Conservation (phyloP, 2,888 invertebrate species). For the Balanococcus diminutus region DNA sequence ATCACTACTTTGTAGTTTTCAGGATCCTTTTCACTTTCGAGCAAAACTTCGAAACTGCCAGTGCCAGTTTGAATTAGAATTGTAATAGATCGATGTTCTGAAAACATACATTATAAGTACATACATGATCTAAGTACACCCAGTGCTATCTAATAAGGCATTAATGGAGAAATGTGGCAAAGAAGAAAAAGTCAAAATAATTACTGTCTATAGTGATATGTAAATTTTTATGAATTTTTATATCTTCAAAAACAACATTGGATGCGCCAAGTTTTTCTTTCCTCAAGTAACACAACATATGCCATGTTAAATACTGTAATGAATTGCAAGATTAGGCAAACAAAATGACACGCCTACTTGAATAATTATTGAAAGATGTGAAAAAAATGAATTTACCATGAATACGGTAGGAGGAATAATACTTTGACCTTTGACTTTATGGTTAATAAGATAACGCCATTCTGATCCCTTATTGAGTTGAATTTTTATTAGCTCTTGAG, state of each 20-base stretch:
- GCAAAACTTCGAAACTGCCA: slow-evolving; percentile 68
- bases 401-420: slow-evolving; percentile 49
- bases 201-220: slow-evolving; percentile 71
- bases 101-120: background rate
- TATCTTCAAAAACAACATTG: slow-evolving; percentile 82
- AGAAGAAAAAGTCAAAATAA: background rate
- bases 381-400: slow-evolving; percentile 10
- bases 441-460: slow-evolving; percentile 28
- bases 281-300: slow-evolving; percentile 73
- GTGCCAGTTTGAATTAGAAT: slow-evolving; percentile 68
- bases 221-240: slow-evolving; percentile 81
- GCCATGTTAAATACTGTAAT: slow-evolving; percentile 72
- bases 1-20: slow-evolving; percentile 73
- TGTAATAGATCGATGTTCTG: slow-evolving; percentile 60
- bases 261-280: slow-evolving; percentile 72
- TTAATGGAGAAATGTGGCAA: background rate
- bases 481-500: slow-evolving; percentile 28
- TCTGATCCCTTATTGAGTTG: slow-evolving; percentile 48
- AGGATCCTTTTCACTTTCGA: slow-evolving; percentile 8
- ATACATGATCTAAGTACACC: too few relatives aligned
- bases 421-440: slow-evolving; percentile 45
- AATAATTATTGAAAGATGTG: background rate
- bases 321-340: background rate
- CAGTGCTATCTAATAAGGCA: too few relatives aligned
- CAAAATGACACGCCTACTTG: background rate